Evolutionary conservation across 2,113 vertebrate genomes (phyloP), one percentile per base, ranked within the genome.

Genomic region (Gnathonemus echidnorhynchus): DNA sequence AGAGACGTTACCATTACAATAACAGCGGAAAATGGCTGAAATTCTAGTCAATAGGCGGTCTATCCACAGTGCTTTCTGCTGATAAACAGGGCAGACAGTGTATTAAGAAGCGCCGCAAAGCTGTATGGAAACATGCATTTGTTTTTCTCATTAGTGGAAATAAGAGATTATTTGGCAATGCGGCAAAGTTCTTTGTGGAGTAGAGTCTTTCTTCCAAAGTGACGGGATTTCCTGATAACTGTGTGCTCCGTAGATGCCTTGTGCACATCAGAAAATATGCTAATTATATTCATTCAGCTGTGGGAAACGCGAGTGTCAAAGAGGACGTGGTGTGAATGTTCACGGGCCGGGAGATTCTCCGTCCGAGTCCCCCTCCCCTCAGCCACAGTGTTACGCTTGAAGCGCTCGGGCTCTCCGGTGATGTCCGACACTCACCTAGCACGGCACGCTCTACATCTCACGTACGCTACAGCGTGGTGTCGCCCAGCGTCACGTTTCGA

Each of bases 131-230:
- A 27, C 42, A 48, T 86, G 24, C 13, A 56, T 45, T 35, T 85
- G 27, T 13, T 89, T 85, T 86, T 31, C 53, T 86, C 89, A 85
- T 80, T 89, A 83, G 48, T 48, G 15, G n/a, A 39, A 39, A 50
- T 49, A 42, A n/a, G 46, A n/a, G 45, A 48, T 77, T 35, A 84
- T 52, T 52, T 35, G 6, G 4, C 53, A 21, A 49, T 56, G 70
- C 10, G 17, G 88, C 35, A 35, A n/a, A 19, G 70, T 85, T 39
- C 53, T 17, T 58, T 85, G 48, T 42, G 27, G 19, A 42, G 50
- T 42, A 46, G 35, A 80, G 24, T 19, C 5, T 83, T 45, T 46
- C 50, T 85, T 62, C 10, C 83, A 39, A 17, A 53, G 10, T 19
- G 77, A 89, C n/a, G 7, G 48, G 49, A 35, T 27, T 85, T 48